Base-by-base conservation (phyloP, 2,888 invertebrate genomes). In the Rambutsinella grinnellia region DNA sequence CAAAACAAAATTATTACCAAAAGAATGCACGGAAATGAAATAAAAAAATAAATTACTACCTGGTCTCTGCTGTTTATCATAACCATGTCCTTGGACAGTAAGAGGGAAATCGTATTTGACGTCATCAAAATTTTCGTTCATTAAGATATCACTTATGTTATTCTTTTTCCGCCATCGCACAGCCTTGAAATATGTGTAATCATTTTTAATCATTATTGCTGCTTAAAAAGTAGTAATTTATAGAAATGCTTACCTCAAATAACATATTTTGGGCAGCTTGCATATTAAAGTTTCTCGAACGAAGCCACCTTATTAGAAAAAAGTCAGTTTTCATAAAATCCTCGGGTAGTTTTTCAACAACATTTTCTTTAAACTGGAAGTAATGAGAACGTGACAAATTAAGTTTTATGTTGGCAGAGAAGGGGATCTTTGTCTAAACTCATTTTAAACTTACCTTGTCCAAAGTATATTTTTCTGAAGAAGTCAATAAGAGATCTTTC, bases 21-120 rank as follows among this genome's bases (percentile, higher is more conserved):
- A 49, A 5, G 10, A 49, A 13, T 49, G 3, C 49, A 5, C 6
- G n/a, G 5, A 19, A 17, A 49, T 17, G 19, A 49, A 5, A 17
- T 13, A 49, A 19, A 13, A 49, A n/a, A 49, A 5, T 5, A 8
- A 49, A 13, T 49, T 49, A 71, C 71, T 56, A n/a, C n/a, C n/a
- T 56, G 71, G 71, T 27, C 71, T 26, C 0, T 49, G 47, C 17
- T 63, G 56, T 23, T 71, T 71, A 19, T 71, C n/a, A n/a, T n/a
- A n/a, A n/a, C n/a, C 71, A 47, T 63, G 49, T 1, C 21, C 27
- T 2, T 44, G 26, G 0, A 70, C 8, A 0, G 54, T n/a, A 1
- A 71, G 19, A 0, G 62, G 71, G 27, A 56, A 71, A 2, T 71
- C 71, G 21, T 71, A 51, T 1, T 19, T 21, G 19, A 71, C 27